Percentiles rank a stretch among this genome's conserved stretches.
phyloP scores from a whole-genome alignment of 2,888 invertebrate species.

The Lasioglossum pauxillum region DNA sequence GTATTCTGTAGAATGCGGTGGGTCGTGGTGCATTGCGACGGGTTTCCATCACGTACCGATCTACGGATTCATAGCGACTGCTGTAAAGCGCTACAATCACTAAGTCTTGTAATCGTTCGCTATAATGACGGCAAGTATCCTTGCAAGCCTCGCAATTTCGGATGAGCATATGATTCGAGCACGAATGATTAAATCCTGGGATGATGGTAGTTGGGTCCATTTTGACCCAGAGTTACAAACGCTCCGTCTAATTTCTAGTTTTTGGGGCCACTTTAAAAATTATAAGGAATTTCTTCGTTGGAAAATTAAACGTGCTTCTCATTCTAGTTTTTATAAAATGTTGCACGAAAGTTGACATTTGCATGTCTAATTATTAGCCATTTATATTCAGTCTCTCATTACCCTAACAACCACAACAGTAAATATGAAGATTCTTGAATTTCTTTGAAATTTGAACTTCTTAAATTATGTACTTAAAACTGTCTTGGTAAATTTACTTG shows the following conservation, averaged over 20 bases:
- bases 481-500: too few relatives aligned
- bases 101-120: not conserved
- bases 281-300: not conserved
- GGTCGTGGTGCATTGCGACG: constrained; percentile 5
- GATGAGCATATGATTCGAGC: not conserved
- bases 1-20: not conserved
- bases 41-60: not conserved
- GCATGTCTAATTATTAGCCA: not conserved
- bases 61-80: not conserved
- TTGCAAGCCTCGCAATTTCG: not conserved
- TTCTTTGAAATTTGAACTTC: too few relatives aligned
- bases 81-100: not conserved
- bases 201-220: not conserved
- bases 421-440: too few relatives aligned
- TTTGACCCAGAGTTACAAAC: not conserved
- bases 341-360: not conserved
- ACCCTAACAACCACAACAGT: too few relatives aligned
- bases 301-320: not conserved
- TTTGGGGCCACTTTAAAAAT: too few relatives aligned
- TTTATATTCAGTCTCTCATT: not conserved
- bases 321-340: not conserved
- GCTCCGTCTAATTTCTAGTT: too few relatives aligned
- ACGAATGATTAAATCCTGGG: not conserved
- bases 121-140: not conserved
- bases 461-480: too few relatives aligned